Evolutionary conservation across 2,797 vertebrate genomes (phyloP), one percentile per base, ranked within the genome.

Genomic region (Dermochelys coriacea): DNA sequence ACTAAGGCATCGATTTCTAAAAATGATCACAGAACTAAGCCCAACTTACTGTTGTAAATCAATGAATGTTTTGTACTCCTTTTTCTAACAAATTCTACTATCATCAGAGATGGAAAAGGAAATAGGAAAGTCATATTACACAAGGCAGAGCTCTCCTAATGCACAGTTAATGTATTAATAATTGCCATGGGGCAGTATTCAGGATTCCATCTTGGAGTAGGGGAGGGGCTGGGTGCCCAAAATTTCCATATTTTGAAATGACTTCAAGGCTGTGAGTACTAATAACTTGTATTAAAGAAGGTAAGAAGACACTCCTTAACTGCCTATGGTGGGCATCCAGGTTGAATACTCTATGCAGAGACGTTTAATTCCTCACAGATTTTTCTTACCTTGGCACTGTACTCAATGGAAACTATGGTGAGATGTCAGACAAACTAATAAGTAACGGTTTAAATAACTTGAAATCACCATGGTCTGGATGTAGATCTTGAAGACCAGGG

Each of bases 1-100:
- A 93, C 51, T 91, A 93, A 93, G 86, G 49, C 89, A 52, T 88
- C 85, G 41, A 37, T 82, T 94, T 94, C 85, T 81, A 93, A 84
- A 88, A 95, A 93, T 88, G 52, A 88, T 93, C 81, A 84, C 80
- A 68, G 91, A 87, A 84, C 71, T 16, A 45, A 2, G 34, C 77
- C 80, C 82, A 21, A 84, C 71, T 88, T 49, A 49, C 82, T 87
- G 80, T 54, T 92, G 89, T 88, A 93, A 96, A 96, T 95, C 95
- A 15, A 4, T 91, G 93, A 94, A 92, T 92, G 94, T 94, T 96
- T 96, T 96, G 93, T 95, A 93, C 87, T 94, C 87, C 87, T 54
- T 94, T 96, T 96, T 96, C 94, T 68, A 61, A n/a, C 51, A 61
- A 51, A 71, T 82, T 91, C 90, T 54, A 12, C 64, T 45, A 2